Base-by-base conservation (phyloP, 1,140 invertebrate species). In the Drosophila pallidifrons region DNA sequence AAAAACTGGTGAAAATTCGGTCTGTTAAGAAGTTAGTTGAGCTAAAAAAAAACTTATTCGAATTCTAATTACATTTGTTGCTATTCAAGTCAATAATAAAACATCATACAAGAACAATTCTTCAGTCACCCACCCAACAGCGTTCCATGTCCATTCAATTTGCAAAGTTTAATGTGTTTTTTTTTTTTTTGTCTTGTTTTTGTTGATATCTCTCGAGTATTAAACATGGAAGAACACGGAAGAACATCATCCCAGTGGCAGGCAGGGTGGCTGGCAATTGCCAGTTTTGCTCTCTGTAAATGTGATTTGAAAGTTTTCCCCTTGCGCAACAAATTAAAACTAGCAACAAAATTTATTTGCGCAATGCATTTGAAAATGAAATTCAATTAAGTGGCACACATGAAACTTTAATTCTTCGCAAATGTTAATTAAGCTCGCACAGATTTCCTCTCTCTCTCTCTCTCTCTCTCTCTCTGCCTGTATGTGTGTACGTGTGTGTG, bases 121-220 rank as follows among this genome's bases (percentile, higher is more conserved):
- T 5, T 25, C 45, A n/a, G 7, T 8, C 58, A 49, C 55, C 6
- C 58, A 49, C 55, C 6, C 10, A 8, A 15, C 41, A 8, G 13
- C 41, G 7, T 65, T 8, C 30, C 69, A 70, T 64, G 76, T 67
- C 57, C 80, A 81, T 81, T 87, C 77, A 77, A 83, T 83, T 89
- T 81, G 57, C 66, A 75, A 87, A 87, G 80, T 86, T 87, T 70
- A 35, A 66, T 66, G 32, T 52, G n/a, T 55, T 15, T 55, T 47
- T 30, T 10, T 32, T 58, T 41, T 45, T 30, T 25, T 25, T 20
- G 20, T 20, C 3, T 13, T 43, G 46, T 57, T n/a, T 38, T 55
- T 83, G 80, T 75, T 87, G 77, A 83, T 87, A 89, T 89, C 83
- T 89, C 83, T 80, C 43, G 83, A 72, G 83, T 57, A 70, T 74